Conservation (phyloP, 2,888 invertebrate genomes). For the Volucella inanis region DNA sequence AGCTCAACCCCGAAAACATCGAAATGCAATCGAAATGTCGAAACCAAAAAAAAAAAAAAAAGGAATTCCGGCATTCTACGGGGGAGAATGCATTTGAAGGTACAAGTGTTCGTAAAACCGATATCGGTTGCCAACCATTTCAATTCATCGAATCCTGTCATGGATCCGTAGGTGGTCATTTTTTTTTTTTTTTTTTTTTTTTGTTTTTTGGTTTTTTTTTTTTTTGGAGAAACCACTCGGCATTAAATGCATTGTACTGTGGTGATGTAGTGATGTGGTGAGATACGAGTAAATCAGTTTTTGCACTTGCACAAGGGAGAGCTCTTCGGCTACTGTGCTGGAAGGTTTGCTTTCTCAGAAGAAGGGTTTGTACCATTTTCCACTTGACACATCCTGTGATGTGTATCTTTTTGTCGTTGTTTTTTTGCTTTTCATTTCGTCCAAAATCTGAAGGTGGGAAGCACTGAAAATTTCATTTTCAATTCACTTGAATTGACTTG, state of each 20-base stretch:
- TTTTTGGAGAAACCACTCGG: not conserved
- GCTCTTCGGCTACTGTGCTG: not conserved
- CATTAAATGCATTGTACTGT: conserved; percentile 61
- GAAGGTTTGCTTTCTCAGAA: conserved; percentile 46
- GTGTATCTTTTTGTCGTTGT: conserved; percentile 12
- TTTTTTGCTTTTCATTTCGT: conserved; percentile 2
- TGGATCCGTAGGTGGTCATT: conserved; percentile 22
- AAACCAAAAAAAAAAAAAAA: not conserved
- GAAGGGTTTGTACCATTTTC: conserved; percentile 21
- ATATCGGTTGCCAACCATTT: conserved; percentile 49
- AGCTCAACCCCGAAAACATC: conserved; percentile 58
- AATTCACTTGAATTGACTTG: conserved; percentile 30
- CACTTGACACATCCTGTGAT: conserved; percentile 13
- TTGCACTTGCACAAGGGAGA: conserved; percentile 52
- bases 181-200: conserved; percentile 10
- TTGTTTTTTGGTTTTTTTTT: too few species aligned
- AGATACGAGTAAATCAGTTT: conserved; percentile 71
- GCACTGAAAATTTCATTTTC: conserved; percentile 55
- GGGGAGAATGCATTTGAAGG: conserved; percentile 56
- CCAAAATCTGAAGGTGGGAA: conserved; percentile 61
- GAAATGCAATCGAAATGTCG: conserved; percentile 61
- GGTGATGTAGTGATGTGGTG: conserved; percentile 66
- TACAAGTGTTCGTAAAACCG: conserved; percentile 3
- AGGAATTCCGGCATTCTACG: not conserved
- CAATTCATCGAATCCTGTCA: conserved; percentile 55